phyloP scores from a whole-genome alignment of 2,797 vertebrate genomes.

The Pyrocephalus nanus region DNA sequence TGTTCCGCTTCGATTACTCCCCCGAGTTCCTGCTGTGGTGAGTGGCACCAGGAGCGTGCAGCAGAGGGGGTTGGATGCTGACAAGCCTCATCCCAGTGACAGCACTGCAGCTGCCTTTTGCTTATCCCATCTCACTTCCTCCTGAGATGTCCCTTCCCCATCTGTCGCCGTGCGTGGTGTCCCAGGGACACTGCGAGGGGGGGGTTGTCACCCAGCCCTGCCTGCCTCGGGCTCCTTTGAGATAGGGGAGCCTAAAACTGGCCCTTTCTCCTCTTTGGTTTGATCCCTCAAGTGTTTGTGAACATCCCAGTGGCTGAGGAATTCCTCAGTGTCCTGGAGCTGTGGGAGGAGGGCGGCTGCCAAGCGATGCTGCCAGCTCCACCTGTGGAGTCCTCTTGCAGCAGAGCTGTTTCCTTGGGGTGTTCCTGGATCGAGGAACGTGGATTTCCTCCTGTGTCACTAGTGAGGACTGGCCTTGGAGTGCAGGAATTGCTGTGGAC shows the following conservation, averaged over 20 bases:
- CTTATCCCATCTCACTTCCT: not conserved
- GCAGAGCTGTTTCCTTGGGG: not conserved
- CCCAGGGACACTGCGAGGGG: not conserved
- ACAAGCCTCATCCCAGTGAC: not conserved
- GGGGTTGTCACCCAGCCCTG: not conserved
- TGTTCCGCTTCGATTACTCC: constrained; percentile 99
- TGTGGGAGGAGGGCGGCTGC: not conserved
- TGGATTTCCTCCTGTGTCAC: not conserved
- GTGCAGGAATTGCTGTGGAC: not conserved
- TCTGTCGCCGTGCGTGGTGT: not conserved
- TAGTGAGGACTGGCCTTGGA: not conserved
- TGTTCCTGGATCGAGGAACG: not conserved
- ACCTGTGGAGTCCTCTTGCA: not conserved
- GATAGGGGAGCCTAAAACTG: not conserved
- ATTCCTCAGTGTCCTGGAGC: not conserved
- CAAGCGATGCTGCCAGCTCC: not conserved
- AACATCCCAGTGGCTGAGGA: not conserved
- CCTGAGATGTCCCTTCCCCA: not conserved
- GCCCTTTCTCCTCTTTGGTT: not conserved
- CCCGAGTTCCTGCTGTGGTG: constrained; percentile 97
- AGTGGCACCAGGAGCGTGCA: constrained; percentile 5
- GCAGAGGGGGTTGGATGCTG: not conserved
- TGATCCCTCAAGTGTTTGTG: not conserved
- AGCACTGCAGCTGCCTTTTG: not conserved
- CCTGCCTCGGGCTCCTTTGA: not conserved